Evolutionary conservation across 1,140 invertebrate genomes (phyloP).

Genomic region (Drosophila trapezifrons): DNA sequence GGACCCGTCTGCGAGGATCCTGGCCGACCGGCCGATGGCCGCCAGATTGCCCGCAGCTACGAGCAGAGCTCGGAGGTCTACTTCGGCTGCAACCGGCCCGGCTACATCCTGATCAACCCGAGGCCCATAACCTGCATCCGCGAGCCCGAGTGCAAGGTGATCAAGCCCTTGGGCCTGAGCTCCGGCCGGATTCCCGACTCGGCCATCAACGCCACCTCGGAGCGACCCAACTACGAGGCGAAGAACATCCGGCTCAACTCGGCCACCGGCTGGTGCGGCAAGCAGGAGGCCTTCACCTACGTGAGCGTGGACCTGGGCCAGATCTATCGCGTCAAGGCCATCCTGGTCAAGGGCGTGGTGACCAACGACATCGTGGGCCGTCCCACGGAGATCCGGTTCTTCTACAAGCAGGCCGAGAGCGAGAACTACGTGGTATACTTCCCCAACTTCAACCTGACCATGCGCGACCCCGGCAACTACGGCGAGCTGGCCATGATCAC

Average conservation of each 20-base stretch:
- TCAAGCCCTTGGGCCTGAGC: conserved; percentile 94
- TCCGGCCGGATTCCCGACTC: conserved; percentile 96
- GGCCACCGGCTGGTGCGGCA: conserved; percentile 97
- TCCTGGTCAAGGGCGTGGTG: conserved; percentile 96
- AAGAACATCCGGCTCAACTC: conserved; percentile 95
- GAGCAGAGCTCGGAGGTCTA: conserved; percentile 96
- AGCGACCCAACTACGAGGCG: conserved; percentile 95
- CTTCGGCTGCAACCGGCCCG: conserved; percentile 95
- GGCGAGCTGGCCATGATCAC: conserved; percentile 98
- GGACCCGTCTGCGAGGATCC: conserved; percentile 98
- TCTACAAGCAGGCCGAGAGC: conserved; percentile 96
- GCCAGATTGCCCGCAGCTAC: conserved; percentile 94
- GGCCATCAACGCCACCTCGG: conserved; percentile 97
- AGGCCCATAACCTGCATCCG: conserved; percentile 95
- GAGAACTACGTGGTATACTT: conserved; percentile 98
- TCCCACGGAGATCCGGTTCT: conserved; percentile 97
- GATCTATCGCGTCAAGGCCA: conserved; percentile 95
- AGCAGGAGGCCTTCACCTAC: conserved; percentile 97
- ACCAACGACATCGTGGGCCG: conserved; percentile 97
- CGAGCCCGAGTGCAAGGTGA: conserved; percentile 96
- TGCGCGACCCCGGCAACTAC: conserved; percentile 96
- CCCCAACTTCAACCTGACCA: conserved; percentile 97
- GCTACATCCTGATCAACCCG: conserved; percentile 96
- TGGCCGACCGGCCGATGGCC: conserved; percentile 95
- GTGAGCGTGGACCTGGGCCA: conserved; percentile 96